phyloP scores from a whole-genome alignment of 1,140 invertebrate species.

The Phortica variegata region DNA sequence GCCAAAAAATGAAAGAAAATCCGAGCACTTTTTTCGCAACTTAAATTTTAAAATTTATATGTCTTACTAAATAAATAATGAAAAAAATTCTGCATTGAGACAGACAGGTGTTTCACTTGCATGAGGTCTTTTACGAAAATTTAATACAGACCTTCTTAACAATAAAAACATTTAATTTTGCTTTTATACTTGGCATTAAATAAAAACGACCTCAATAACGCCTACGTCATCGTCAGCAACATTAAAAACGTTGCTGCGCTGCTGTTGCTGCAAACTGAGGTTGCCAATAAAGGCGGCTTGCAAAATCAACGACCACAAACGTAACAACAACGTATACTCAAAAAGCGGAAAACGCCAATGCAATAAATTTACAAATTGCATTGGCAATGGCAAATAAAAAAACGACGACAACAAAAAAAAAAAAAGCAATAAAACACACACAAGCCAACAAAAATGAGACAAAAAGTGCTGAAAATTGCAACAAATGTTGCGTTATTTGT shows the following conservation, averaged over 20 bases:
- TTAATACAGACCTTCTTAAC: too few relatives aligned
- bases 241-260: too few relatives aligned
- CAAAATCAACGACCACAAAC: constrained; percentile 14
- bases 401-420: constrained; percentile 15
- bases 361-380: constrained; percentile 42
- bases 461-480: constrained; percentile 41
- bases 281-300: constrained; percentile 3
- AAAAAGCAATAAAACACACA: constrained; percentile 3
- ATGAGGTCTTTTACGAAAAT: too few relatives aligned
- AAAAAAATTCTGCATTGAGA: too few relatives aligned
- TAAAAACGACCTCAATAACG: constrained; percentile 10
- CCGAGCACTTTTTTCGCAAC: too few relatives aligned
- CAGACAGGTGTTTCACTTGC: too few relatives aligned
- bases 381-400: constrained; percentile 38
- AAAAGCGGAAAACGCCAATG: constrained; percentile 33
- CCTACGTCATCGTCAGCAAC: constrained; percentile 13
- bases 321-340: constrained; percentile 2
- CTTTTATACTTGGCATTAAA: background rate
- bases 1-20: too few relatives aligned
- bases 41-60: too few relatives aligned
- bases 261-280: too few relatives aligned
- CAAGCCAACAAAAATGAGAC: constrained; percentile 16
- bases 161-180: too few relatives aligned
- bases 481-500: constrained; percentile 39
- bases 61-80: too few relatives aligned